Evolutionary conservation across 2,888 invertebrate genomes (phyloP).

Genomic region (Oscheius sp.): DNA sequence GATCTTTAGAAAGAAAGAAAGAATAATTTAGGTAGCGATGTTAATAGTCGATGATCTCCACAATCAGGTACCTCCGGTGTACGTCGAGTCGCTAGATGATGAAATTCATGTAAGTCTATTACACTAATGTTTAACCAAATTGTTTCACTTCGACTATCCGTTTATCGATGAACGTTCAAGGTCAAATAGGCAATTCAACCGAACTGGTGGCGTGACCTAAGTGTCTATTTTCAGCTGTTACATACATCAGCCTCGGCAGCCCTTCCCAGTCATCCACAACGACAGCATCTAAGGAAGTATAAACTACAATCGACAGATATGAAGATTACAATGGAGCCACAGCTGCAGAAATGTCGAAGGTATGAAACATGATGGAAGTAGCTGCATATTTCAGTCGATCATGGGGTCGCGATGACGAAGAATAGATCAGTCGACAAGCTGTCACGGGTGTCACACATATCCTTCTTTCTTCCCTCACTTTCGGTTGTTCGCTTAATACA

Average conservation of each 20-base stretch:
- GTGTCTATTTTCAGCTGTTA: conserved; percentile 42
- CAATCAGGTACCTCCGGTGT: conserved; percentile 62
- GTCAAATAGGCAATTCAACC: not conserved
- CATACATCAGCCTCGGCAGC: conserved; percentile 56
- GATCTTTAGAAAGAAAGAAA: not conserved
- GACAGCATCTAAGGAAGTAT: conserved; percentile 59
- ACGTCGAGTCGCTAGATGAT: conserved; percentile 58
- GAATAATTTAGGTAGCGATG: conserved; percentile 44
- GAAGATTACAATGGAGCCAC: conserved; percentile 34
- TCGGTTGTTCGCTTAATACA: not conserved
- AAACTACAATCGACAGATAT: conserved; percentile 44
- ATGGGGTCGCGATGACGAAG: conserved; percentile 17
- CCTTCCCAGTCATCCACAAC: conserved; percentile 56
- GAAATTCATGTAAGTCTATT: conserved; percentile 51
- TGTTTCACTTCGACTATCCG: not conserved
- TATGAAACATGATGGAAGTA: not conserved
- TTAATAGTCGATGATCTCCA: conserved; percentile 63
- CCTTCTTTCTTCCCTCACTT: not conserved
- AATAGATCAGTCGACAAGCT: not conserved
- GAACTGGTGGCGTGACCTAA: not conserved
- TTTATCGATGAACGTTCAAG: not conserved
- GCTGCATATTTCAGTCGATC: conserved; percentile 9
- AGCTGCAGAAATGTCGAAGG: conserved; percentile 19
- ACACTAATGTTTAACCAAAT: not conserved
- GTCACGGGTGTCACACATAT: not conserved